phyloP scores from a whole-genome alignment of 1,140 invertebrate species.

The Sesamia nonagrioides region DNA sequence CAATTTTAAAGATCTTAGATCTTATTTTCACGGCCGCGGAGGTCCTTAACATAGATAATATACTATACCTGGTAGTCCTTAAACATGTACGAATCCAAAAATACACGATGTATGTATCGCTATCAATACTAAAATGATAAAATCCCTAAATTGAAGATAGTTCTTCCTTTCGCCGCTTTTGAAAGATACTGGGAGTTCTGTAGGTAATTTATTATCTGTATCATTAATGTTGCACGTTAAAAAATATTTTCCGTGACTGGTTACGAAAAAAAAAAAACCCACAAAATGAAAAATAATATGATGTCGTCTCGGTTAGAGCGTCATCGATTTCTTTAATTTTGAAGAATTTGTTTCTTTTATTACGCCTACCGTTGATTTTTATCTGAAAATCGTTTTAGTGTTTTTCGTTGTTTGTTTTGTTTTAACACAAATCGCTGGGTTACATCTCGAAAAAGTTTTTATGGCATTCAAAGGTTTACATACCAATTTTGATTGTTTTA shows the following conservation, averaged over 20 bases:
- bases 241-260: constrained; percentile 32
- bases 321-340: constrained; percentile 73
- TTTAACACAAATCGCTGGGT: constrained; percentile 43
- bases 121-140: no score
- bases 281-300: constrained; percentile 61
- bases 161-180: no score
- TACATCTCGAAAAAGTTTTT: constrained; percentile 47
- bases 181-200: background rate
- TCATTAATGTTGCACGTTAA: constrained; percentile 20
- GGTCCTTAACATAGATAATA: no score
- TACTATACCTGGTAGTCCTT: no score
- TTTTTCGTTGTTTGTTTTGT: constrained; percentile 53
- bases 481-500: constrained; percentile 21
- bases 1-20: no score
- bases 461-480: constrained; percentile 36
- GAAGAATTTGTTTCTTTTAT: constrained; percentile 65
- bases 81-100: no score
- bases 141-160: no score
- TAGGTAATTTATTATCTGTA: constrained; percentile 3
- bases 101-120: no score
- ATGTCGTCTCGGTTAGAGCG: constrained; percentile 62
- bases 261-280: constrained; percentile 34
- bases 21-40: no score
- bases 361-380: constrained; percentile 55
- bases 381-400: constrained; percentile 59